These are phyloP conservation scores for Sander vitreus DNA, from an alignment of 2,113 vertebrate genomes.

Conservation along the genomic window DNA sequence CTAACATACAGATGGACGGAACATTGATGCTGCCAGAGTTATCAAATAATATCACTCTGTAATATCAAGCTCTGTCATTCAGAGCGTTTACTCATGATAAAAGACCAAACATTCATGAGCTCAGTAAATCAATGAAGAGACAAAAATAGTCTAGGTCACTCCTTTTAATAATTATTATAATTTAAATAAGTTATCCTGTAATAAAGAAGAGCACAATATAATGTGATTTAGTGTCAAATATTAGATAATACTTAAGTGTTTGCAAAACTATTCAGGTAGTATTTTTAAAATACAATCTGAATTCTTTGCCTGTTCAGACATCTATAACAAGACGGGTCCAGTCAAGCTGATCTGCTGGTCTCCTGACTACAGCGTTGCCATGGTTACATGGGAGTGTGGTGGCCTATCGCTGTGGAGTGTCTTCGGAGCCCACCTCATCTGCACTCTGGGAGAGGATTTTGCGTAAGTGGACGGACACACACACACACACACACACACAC, in stretches of 20 bases:
- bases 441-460: conserved; percentile 98
- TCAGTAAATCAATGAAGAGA: not conserved
- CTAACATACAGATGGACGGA: not conserved
- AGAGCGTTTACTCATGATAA: not conserved
- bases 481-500: not conserved
- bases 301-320: conserved; percentile 83
- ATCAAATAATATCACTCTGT: not conserved
- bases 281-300: not conserved
- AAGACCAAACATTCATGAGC: not conserved
- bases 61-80: not conserved
- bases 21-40: not conserved
- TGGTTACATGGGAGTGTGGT: conserved; percentile 97
- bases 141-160: not conserved
- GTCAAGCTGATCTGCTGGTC: conserved; percentile 97
- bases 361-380: conserved; percentile 95
- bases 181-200: not conserved
- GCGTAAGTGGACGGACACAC: conserved; percentile 86
- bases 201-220: not conserved
- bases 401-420: conserved; percentile 98
- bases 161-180: not conserved
- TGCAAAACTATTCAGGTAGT: not conserved
- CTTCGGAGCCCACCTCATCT: conserved; percentile 98
- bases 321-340: conserved; percentile 97
- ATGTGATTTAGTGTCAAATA: not conserved
- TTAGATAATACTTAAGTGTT: not conserved